Conservation (phyloP, 2,113 vertebrate genomes). For the Phyllostomus discolor region DNA sequence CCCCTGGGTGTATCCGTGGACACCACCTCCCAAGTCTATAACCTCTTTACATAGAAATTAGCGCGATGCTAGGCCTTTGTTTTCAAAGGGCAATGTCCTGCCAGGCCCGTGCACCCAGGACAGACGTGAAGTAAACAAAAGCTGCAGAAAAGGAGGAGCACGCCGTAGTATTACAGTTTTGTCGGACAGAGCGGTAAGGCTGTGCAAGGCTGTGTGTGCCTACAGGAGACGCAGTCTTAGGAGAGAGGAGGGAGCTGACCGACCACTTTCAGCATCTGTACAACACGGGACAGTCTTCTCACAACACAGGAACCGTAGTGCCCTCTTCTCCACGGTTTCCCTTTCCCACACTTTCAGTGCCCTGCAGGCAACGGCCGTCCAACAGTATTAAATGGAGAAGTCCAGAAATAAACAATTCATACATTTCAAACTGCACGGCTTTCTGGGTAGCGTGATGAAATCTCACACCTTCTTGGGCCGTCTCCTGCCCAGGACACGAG, state of each 20-base stretch:
- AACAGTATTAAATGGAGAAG: not conserved
- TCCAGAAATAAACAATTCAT: not conserved
- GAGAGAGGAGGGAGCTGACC: not conserved
- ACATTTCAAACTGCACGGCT: not conserved
- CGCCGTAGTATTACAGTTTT: not conserved
- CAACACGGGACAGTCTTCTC: not conserved
- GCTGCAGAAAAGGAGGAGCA: not conserved
- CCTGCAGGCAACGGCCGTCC: not conserved
- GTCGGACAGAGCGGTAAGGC: not conserved
- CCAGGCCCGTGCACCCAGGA: not conserved
- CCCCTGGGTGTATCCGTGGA: accelerated
- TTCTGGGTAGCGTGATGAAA: not conserved
- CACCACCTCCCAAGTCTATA: accelerated
- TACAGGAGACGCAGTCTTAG: not conserved
- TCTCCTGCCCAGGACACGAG: not conserved
- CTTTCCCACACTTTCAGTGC: not conserved
- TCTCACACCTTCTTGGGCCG: not conserved
- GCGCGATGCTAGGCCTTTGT: not conserved
- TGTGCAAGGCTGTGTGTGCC: not conserved
- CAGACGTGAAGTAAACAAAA: not conserved
- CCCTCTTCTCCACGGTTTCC: not conserved
- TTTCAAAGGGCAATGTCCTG: not conserved
- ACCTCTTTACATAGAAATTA: not conserved
- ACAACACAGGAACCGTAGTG: not conserved
- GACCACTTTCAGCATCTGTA: not conserved